Evolutionary conservation across 2,797 vertebrate genomes (phyloP).

Genomic region (Pygocentrus nattereri): DNA sequence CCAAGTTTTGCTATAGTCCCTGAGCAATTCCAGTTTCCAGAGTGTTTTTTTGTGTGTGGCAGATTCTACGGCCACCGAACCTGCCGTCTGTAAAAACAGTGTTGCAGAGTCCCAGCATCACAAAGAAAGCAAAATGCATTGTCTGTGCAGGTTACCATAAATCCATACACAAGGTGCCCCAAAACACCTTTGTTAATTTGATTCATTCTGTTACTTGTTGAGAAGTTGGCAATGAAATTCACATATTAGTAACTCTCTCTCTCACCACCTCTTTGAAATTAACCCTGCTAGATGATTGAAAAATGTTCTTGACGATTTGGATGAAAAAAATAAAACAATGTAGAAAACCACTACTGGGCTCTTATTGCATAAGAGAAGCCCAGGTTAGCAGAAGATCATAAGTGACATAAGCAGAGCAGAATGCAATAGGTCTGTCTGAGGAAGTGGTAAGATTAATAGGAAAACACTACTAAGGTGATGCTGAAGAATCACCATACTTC

Average conservation of each 20-base stretch:
- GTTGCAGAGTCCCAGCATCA: too few species aligned
- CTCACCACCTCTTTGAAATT: not conserved
- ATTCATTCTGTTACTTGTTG: too few species aligned
- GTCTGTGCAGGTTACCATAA: too few species aligned
- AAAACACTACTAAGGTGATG: too few species aligned
- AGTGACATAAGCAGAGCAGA: not conserved
- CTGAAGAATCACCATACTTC: too few species aligned
- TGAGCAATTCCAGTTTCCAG: too few species aligned
- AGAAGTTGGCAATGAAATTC: not conserved
- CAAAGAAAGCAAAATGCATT: too few species aligned
- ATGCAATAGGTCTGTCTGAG: too few species aligned
- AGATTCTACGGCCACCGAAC: not conserved
- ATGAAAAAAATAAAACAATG: not conserved
- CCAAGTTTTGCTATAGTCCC: not conserved
- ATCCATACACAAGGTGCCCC: not conserved
- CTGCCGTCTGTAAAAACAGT: not conserved
- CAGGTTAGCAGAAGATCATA: too few species aligned
- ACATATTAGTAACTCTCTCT: not conserved
- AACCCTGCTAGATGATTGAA: not conserved
- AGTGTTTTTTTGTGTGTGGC: not conserved
- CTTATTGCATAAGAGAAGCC: too few species aligned
- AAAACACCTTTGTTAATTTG: too few species aligned
- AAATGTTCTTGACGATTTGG: not conserved
- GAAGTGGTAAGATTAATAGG: too few species aligned
- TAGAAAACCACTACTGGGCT: not conserved